phyloP scores from a whole-genome alignment of 2,888 invertebrate genomes.

The Luffia ferchaultella region DNA sequence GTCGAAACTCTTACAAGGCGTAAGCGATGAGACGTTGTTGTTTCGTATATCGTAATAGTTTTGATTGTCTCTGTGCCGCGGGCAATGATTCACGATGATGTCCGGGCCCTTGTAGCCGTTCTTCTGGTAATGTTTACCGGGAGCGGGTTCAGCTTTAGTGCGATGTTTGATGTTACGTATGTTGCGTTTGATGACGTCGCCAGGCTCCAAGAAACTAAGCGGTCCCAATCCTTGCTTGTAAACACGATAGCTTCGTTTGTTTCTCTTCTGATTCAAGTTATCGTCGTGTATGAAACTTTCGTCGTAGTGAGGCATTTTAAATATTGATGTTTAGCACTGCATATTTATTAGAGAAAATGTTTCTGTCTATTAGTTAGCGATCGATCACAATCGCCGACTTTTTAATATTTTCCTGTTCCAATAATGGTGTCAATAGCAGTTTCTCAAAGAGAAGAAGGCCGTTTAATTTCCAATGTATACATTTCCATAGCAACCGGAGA shows the following conservation, averaged over 20 bases:
- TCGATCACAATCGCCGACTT: no score
- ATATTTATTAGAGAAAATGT: no score
- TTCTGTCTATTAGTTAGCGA: no score
- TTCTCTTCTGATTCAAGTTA: conserved; percentile 52
- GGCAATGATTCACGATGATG: conserved; percentile 44
- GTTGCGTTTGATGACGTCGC: conserved; percentile 48
- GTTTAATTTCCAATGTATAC: conserved; percentile 13
- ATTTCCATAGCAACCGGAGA: conserved; percentile 30
- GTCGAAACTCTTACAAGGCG: conserved; percentile 56
- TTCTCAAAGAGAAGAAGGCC: neutral
- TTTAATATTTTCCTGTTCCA: no score
- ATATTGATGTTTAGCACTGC: no score
- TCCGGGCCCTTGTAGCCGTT: conserved; percentile 30
- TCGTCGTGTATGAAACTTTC: conserved; percentile 59
- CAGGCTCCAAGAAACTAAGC: conserved; percentile 34
- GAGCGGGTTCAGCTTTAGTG: neutral
- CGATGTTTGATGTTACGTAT: conserved; percentile 50
- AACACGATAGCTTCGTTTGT: conserved; percentile 59
- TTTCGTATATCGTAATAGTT: conserved; percentile 45
- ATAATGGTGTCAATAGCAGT: neutral
- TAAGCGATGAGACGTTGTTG: conserved; percentile 38
- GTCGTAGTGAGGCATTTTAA: conserved; percentile 58
- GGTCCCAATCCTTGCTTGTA: conserved; percentile 53
- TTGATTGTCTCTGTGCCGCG: conserved; percentile 42
- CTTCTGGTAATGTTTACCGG: conserved; percentile 24